These are phyloP conservation scores for Rhagologus leucostigma DNA, from an alignment of 2,113 vertebrate genomes.

Conservation along the genomic window DNA sequence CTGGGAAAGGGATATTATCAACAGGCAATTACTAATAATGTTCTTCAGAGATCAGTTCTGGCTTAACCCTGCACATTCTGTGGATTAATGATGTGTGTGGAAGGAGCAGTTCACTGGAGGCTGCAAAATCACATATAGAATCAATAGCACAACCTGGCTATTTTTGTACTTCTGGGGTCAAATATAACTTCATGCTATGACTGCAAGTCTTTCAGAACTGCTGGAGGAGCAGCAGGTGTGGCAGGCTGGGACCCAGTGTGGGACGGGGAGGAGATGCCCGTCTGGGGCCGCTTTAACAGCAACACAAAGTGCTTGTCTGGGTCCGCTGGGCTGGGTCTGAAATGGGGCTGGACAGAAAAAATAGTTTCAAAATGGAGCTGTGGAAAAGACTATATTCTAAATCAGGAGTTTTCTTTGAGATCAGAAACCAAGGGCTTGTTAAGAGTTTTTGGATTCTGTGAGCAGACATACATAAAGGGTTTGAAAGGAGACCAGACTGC, in stretches of 20 bases:
- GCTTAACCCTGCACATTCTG: neutral
- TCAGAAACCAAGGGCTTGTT: neutral
- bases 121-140: neutral
- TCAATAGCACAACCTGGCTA: neutral
- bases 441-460: neutral
- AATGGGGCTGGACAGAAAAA: neutral
- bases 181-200: neutral
- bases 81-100: neutral
- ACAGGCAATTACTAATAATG: neutral
- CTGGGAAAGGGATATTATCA: neutral
- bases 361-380: neutral
- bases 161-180: neutral
- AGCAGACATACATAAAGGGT: neutral
- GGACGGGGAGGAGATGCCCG: rapidly evolving
- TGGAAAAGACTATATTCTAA: neutral
- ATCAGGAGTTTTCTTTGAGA: neutral
- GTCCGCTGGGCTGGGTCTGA: neutral
- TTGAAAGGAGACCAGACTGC: neutral
- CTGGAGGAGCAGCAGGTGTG: neutral
- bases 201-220: neutral
- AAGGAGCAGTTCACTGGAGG: neutral
- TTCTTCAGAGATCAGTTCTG: neutral
- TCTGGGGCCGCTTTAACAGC: neutral
- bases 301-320: rapidly evolving
- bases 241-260: neutral